Conservation (phyloP, 1,140 invertebrate genomes). For the Neodiprion fabricii region DNA sequence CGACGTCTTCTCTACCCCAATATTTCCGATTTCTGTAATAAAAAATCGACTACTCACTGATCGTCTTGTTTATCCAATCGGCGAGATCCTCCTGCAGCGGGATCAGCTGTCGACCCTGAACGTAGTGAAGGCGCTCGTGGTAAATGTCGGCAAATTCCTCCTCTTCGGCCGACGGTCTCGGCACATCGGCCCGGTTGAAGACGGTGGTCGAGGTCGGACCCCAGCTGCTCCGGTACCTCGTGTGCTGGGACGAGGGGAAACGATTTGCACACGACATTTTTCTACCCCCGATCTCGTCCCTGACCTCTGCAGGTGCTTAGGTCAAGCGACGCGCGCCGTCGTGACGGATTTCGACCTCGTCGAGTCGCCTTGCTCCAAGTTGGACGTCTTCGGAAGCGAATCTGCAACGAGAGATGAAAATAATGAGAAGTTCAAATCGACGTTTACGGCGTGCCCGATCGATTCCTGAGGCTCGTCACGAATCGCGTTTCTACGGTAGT, state of each 20-base stretch:
- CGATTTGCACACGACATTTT: slow-evolving; percentile 67
- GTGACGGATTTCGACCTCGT: neutral
- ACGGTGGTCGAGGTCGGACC: slow-evolving; percentile 66
- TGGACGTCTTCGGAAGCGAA: neutral
- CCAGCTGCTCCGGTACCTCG: slow-evolving; percentile 71
- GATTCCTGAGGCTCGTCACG: too few species aligned
- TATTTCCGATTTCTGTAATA: too few species aligned
- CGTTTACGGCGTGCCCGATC: too few species aligned
- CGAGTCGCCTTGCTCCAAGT: neutral
- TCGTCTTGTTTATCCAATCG: slow-evolving; percentile 85
- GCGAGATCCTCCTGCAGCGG: slow-evolving; percentile 85
- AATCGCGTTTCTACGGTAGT: too few species aligned
- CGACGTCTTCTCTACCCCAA: too few species aligned
- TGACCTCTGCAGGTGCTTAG: too few species aligned
- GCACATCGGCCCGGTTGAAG: slow-evolving; percentile 65
- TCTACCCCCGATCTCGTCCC: slow-evolving; percentile 22
- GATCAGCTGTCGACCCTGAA: slow-evolving; percentile 79
- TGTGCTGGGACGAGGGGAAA: slow-evolving; percentile 65
- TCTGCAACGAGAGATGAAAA: neutral
- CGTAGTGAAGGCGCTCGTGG: slow-evolving; percentile 76
- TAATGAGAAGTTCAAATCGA: too few species aligned
- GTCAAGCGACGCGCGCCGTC: neutral
- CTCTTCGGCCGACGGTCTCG: slow-evolving; percentile 67
- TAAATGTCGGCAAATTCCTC: slow-evolving; percentile 77
- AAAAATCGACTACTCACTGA: slow-evolving; percentile 67